Evolutionary conservation across 2,888 invertebrate genomes (phyloP), one percentile per base, ranked within the genome.

Genomic region (Leptothorax acervorum): DNA sequence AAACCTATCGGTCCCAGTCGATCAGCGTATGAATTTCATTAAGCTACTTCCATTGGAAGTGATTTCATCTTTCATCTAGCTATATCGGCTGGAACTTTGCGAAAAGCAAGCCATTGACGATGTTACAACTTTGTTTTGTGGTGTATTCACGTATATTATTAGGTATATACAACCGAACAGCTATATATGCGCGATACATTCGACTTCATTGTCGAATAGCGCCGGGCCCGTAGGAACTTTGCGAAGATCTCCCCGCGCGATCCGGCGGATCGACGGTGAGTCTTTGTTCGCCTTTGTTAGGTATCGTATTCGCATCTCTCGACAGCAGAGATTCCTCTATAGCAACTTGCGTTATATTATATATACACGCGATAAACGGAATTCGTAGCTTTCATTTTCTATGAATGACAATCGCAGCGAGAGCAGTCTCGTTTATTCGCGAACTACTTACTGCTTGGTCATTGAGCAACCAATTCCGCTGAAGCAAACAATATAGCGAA

Each of bases 401-500:
- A 39, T n/a, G 28, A 48, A 48, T 23, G 71, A 62, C 60, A 71
- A 48, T 73, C 48, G 73, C 60, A 12, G 66, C 42, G 31, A 73
- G 57, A 73, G 42, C 66, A 39, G 66, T 73, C 51, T 68, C 57
- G 65, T 60, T 84, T 84, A 84, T 81, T 71, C 84, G 28, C 23
- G 71, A 73, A 48, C 82, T 66, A 84, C 82, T 84, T 84, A 82
- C 81, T 23, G 65, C 39, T 48, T 23, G 70, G 57, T 82, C 84
- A 84, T 66, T 57, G 48, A 79, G 57, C 39, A 57, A 18, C 66
- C 48, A 79, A 79, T 51, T 73, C 55, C 48, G 62, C 63, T 63
- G 65, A 39, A 23, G 66, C 31, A 51, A 53, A 70, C 57, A 78
- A 78, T 83, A 62, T 83, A 62, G 51, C 35, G 60, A 79, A 45